Evolutionary conservation across 2,113 vertebrate species (phyloP).

Genomic region (Rutilus rutilus): DNA sequence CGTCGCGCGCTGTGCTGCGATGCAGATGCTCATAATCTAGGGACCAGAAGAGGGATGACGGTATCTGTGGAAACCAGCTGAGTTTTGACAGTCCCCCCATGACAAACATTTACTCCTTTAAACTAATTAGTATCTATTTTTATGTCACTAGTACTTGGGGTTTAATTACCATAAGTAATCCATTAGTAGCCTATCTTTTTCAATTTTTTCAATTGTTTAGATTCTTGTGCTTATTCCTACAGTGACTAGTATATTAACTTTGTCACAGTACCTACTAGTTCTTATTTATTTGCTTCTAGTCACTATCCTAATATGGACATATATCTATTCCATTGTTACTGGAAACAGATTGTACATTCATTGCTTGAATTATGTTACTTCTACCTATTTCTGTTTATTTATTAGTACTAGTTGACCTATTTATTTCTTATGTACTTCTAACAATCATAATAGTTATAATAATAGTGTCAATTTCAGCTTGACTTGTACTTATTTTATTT

Average conservation of each 20-base stretch:
- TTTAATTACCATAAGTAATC: background rate
- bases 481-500: background rate
- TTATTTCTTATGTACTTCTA: background rate
- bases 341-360: background rate
- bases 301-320: background rate
- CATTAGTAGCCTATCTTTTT: background rate
- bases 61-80: slow-evolving; percentile 13
- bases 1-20: slow-evolving; percentile 27
- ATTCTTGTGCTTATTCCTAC: background rate
- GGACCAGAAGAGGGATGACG: slow-evolving; percentile 33
- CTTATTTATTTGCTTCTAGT: background rate
- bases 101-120: background rate
- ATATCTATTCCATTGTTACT: background rate
- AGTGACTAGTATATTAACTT: background rate
- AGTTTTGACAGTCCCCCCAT: background rate
- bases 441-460: background rate
- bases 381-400: background rate
- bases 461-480: background rate
- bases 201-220: background rate
- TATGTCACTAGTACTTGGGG: too few species aligned
- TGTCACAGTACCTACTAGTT: background rate
- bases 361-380: background rate
- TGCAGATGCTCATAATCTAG: slow-evolving; percentile 21
- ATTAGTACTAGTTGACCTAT: background rate
- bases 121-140: background rate